A percentile compares a stretch with the other conserved stretches of the same genome.
Conservation (phyloP, 2,113 vertebrate genomes). For the Lepus timidus region DNA sequence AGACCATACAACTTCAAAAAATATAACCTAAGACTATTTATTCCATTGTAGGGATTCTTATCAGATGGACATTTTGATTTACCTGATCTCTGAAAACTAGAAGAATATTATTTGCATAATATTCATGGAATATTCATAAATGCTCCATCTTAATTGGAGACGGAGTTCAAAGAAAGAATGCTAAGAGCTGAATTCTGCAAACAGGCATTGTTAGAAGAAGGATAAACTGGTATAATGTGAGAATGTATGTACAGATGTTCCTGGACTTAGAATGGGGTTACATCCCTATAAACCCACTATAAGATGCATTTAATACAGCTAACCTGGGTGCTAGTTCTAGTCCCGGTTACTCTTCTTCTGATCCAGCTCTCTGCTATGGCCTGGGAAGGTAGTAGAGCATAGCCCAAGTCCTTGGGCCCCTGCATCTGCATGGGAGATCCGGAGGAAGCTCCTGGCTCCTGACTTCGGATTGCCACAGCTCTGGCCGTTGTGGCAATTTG, state of each 20-base stretch:
- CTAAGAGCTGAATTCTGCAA: conserved; percentile 29
- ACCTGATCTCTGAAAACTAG: conserved; percentile 30
- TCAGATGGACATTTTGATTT: background rate
- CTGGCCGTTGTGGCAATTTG: no score
- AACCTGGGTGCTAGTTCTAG: background rate
- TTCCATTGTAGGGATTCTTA: background rate
- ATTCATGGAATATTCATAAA: conserved; percentile 19
- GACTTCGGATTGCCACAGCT: no score
- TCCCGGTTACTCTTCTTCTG: no score
- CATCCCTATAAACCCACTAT: background rate
- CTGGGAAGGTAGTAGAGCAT: no score
- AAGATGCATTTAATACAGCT: background rate
- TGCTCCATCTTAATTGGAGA: conserved; percentile 31
- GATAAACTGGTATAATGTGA: background rate
- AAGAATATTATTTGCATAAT: background rate
- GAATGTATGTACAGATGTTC: background rate
- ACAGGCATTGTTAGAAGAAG: conserved; percentile 9
- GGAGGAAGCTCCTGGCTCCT: no score
- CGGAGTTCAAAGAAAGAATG: conserved; percentile 9
- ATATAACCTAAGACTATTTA: conserved; percentile 11
- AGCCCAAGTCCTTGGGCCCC: no score
- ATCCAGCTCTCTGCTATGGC: no score
- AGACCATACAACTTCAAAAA: conserved; percentile 17
- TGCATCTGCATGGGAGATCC: no score
- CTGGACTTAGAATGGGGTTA: background rate